Conservation (phyloP, 2,888 invertebrate species). For the Timema cristinae region DNA sequence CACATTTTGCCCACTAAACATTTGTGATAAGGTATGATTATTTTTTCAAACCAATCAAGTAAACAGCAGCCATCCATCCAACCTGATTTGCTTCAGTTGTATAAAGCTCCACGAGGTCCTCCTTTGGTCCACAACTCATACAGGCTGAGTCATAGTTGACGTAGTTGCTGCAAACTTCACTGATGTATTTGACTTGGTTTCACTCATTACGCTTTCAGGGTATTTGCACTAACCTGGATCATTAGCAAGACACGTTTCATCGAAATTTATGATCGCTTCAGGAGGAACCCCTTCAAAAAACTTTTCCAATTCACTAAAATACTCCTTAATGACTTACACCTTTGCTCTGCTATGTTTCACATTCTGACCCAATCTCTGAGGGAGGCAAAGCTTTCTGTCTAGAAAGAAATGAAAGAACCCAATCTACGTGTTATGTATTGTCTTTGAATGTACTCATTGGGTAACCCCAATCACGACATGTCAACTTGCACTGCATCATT, state of each 20-base stretch:
- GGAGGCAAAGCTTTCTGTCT: neutral
- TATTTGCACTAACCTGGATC: constrained; percentile 36
- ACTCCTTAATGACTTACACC: constrained; percentile 4
- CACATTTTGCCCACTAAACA: constrained; percentile 26
- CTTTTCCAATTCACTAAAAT: constrained; percentile 26
- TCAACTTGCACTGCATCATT: neutral
- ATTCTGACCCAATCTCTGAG: neutral
- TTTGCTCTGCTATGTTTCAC: constrained; percentile 2
- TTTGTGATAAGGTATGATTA: constrained; percentile 28
- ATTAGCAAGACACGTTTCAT: constrained; percentile 39
- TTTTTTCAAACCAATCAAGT: constrained; percentile 37
- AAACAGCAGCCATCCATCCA: constrained; percentile 39
- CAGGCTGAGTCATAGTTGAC: constrained; percentile 31
- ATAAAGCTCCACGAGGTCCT: constrained; percentile 32
- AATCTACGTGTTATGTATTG: neutral
- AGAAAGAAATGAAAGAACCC: neutral
- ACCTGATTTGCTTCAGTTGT: constrained; percentile 37
- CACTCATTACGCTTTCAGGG: constrained; percentile 32
- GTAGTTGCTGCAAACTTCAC: constrained; percentile 27
- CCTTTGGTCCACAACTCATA: constrained; percentile 31
- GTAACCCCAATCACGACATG: constrained; percentile 4
- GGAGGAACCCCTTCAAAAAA: constrained; percentile 28
- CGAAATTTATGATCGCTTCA: constrained; percentile 36
- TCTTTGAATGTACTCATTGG: neutral
- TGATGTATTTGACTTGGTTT: constrained; percentile 26